A percentile compares a stretch with the other conserved stretches of the same genome.
Evolutionary conservation across 2,113 vertebrate species (phyloP).

Genomic region (Todiramphus saurophagus): DNA sequence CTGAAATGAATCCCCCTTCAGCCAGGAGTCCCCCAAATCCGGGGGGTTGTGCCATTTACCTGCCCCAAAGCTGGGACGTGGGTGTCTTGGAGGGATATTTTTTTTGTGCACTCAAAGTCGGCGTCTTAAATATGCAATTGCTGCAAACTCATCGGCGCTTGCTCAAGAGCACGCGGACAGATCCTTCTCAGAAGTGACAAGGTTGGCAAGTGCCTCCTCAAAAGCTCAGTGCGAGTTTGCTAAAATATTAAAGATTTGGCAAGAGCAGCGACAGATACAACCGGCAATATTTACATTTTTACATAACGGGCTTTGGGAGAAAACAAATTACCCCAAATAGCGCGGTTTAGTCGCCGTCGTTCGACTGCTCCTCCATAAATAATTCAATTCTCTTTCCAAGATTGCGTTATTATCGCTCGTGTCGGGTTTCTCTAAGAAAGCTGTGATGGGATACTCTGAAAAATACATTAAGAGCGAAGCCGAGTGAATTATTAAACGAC

Average conservation of each 20-base stretch:
- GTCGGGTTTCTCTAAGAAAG: conserved; percentile 4
- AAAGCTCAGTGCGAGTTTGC: not conserved
- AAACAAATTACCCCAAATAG: conserved; percentile 41
- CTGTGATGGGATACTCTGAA: not conserved
- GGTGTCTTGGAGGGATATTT: not conserved
- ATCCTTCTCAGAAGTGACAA: not conserved
- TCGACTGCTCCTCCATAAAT: conserved; percentile 41
- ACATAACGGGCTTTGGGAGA: conserved; percentile 30
- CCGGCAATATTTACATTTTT: conserved; percentile 48
- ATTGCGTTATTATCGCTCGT: conserved; percentile 16
- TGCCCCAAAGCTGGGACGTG: not conserved
- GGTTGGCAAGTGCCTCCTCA: no score
- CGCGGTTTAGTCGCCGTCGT: not conserved
- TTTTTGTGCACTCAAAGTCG: fast-evolving
- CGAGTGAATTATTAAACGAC: not conserved
- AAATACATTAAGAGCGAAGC: not conserved
- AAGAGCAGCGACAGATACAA: not conserved
- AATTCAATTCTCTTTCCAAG: conserved; percentile 46
- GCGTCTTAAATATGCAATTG: not conserved
- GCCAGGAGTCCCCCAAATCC: not conserved
- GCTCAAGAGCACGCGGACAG: not conserved
- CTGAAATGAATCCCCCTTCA: not conserved
- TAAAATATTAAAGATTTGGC: conserved; percentile 53
- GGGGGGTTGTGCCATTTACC: fast-evolving
- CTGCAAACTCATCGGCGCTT: not conserved